Evolutionary conservation across 2,797 vertebrate genomes (phyloP), one percentile per base, ranked within the genome.

Genomic region (Micromesistius poutassou): DNA sequence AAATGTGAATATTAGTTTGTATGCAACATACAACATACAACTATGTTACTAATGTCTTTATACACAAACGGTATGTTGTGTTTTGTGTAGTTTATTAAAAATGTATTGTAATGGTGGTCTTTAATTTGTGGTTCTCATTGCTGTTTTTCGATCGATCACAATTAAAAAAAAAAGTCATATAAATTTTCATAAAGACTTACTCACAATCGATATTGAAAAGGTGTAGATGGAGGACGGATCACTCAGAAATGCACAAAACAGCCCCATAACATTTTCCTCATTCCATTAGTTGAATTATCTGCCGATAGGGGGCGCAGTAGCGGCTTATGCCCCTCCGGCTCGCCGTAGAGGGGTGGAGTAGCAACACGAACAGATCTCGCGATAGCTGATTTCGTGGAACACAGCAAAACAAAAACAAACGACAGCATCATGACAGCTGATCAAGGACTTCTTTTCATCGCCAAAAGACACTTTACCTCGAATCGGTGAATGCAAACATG

Each of bases 321-420:
- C 30, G 2, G 25, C 62, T 28, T 68, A 28, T 6, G 62, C 25
- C 9, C 25, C 62, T 73, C 30, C 73, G 76, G 30, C 38, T 22
- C 62, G 62, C 93, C 93, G 86, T 95, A 86, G 66, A 83, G 84
- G 86, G 86, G 89, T 86, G 89, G 90, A 82, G 79, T 28, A 71
- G 78, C 87, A 93, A 94, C 83, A 87, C 94, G 92, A 85, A 14
- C 10, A 2, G 0, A 38, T 46, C 85, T 89, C 81, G 81, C 22
- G 82, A 83, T 83, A 82, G 75, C 71, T n/a, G 78, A 88, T 85
- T 91, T 93, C 90, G 86, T 87, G 87, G 84, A 93, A 89, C n/a
- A 89, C 93, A 91, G 92, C 85, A 93, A 93, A 94, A 94, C 84
- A 82, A 81, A 68, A 80, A 75, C 91, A 91, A 92, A 90, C 80